phyloP scores from a whole-genome alignment of 2,113 vertebrate species.

The Nesogale talazaci region DNA sequence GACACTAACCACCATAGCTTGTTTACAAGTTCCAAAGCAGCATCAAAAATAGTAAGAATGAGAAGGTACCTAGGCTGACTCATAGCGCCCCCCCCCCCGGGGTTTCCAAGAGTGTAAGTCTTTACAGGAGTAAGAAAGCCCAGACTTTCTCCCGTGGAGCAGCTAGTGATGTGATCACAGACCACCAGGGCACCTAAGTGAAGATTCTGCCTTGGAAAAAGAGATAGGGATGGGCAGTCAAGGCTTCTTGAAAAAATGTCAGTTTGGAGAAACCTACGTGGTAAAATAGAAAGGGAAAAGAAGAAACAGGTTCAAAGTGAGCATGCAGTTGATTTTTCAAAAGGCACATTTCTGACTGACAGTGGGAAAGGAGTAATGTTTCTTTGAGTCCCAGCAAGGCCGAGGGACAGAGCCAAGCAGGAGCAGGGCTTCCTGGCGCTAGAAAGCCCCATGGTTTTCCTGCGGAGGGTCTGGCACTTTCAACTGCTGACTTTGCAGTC shows the following conservation, averaged over 20 bases:
- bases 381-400: too few relatives aligned
- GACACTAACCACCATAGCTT: neutral
- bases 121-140: too few relatives aligned
- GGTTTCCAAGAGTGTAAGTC: too few relatives aligned
- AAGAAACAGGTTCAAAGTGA: neutral
- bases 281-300: neutral
- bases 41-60: neutral
- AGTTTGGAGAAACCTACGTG: neutral
- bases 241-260: neutral
- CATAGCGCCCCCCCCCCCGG: too few relatives aligned
- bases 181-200: neutral
- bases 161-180: too few relatives aligned
- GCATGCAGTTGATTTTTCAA: neutral
- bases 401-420: too few relatives aligned
- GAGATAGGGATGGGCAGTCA: neutral
- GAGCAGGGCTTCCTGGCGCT: too few relatives aligned
- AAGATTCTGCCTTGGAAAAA: too few relatives aligned
- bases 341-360: neutral
- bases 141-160: too few relatives aligned
- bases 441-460: too few relatives aligned
- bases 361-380: neutral
- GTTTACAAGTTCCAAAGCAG: conserved; percentile 36
- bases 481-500: too few relatives aligned
- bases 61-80: neutral
- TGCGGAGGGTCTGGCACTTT: too few relatives aligned